Evolutionary conservation across 2,113 vertebrate species (phyloP), one percentile per base, ranked within the genome.

Genomic region (Hylia prasina): DNA sequence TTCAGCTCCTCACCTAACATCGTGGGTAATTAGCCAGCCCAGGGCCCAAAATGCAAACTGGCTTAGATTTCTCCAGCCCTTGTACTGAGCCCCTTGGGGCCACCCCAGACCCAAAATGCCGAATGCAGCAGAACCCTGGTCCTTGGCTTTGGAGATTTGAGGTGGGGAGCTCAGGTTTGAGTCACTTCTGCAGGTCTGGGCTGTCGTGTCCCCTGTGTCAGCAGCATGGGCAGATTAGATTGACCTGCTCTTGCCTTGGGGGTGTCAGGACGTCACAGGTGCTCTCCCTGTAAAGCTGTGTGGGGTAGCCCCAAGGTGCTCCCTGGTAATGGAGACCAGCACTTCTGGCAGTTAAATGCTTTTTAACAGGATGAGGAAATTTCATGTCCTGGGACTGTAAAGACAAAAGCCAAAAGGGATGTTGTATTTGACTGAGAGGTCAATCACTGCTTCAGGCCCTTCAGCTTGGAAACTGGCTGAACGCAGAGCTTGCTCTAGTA

Each of bases 151-250:
- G 2, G 53, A 61, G 35, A 13, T 9, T 17, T 16, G 39, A 39
- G 18, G 8, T 5, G 18, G n/a, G 58, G 48, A 78, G 37, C 39
- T 63, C 18, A 30, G 58, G 10, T 27, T 27, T 19, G 10, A 31
- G 50, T 58, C 1, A 1, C 9, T 82, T 19, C 19, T 42, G 0
- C 5, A 53, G 45, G 22, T 16, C 54, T 56, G 45, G 54, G 22
- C 50, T 58, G 28, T 53, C 6, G 2, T 31, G n/a, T 82, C 10
- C 16, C 27, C 45, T 0, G 0, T 25, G 35, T 30, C 16, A 65
- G 50, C 44, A 73, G 30, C 1, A 0, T 0, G 1, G 14, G 24
- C 0, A 0, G 20, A 23, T 61, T 47, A 40, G 42, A 31, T 28
- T 54, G 79, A 37, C 37, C 48, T 48, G 72, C 35, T 44, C 6